Evolutionary conservation across 2,797 vertebrate genomes (phyloP).

Genomic region (Xiphophorus birchmanni): DNA sequence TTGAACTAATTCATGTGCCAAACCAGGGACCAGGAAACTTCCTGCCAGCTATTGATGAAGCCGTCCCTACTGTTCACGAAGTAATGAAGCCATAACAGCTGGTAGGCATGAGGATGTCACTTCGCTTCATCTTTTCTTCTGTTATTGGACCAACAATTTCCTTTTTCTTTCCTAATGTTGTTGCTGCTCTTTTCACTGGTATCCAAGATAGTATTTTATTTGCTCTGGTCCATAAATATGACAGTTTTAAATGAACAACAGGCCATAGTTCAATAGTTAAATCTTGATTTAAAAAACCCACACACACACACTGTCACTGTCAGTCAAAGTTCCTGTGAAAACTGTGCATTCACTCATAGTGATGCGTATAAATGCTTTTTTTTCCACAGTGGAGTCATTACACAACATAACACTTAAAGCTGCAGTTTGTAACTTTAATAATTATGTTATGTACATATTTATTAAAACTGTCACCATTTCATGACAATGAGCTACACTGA

Average conservation of each 20-base stretch:
- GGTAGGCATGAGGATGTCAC: conserved; percentile 38
- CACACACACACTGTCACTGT: neutral
- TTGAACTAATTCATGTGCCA: conserved; percentile 22
- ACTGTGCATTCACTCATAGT: neutral
- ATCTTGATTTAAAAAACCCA: neutral
- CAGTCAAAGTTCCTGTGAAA: neutral
- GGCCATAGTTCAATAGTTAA: conserved; percentile 9
- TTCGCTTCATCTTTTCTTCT: neutral
- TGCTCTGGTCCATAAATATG: conserved; percentile 8
- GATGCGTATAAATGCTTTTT: neutral
- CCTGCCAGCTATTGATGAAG: conserved; percentile 40
- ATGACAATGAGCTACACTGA: too few relatives aligned
- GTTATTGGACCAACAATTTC: neutral
- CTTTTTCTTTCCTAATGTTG: neutral
- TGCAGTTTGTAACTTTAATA: too few relatives aligned
- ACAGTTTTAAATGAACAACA: conserved; percentile 10
- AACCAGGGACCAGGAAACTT: conserved; percentile 46
- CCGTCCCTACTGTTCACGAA: conserved; percentile 47
- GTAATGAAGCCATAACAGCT: conserved; percentile 59
- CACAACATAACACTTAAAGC: neutral
- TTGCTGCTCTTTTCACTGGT: conserved; percentile 9
- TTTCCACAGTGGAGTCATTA: neutral
- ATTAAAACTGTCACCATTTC: too few relatives aligned
- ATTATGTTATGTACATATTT: too few relatives aligned
- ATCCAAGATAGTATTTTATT: conserved; percentile 18